Evolutionary conservation across 2,113 vertebrate genomes (phyloP), one percentile per base, ranked within the genome.

Genomic region (Psophia crepitans): DNA sequence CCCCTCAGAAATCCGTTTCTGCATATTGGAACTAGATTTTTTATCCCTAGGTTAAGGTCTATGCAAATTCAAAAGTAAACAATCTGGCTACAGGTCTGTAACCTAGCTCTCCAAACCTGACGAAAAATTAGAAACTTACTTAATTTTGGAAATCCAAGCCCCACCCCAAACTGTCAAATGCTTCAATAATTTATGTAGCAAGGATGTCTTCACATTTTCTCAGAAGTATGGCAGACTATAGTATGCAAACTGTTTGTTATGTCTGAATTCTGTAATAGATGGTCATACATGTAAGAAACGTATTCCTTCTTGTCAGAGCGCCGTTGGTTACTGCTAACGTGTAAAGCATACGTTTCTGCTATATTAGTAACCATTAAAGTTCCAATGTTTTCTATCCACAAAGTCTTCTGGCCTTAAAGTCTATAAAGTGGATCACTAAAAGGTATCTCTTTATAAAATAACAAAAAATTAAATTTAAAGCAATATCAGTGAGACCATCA

Each of bases 221-320:
- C 56, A 53, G 68, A 49, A 74, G 23, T 23, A 24, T 41, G 57
- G 28, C 15, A 46, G 37, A 51, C 9, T 23, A 33, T 16, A 79
- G 13, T 5, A 11, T 14, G 14, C 6, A 74, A 84, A 46, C 27
- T 73, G 1, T 35, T 65, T 80, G 18, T 46, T 76, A 28, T 15
- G 9, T 46, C 43, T 75, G 26, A 79, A 39, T 75, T 58, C n/a
- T 76, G n/a, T 51, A 18, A 48, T 44, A 19, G 2, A 43, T 39
- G 77, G 37, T 82, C 1, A 3, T 14, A 35, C 6, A 5, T 0
- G 0, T 15, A 57, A 83, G 65, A 71, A 68, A 64, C 23, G 0
- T 13, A 19, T 49, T 87, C 12, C 32, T 19, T 84, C 20, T 39
- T 21, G 6, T 75, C 44, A 65, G 28, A 51, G 21, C 17, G 28